Evolutionary conservation across 2,888 invertebrate genomes (phyloP), one percentile per base, ranked within the genome.

Genomic region (Andrena trimmerana): DNA sequence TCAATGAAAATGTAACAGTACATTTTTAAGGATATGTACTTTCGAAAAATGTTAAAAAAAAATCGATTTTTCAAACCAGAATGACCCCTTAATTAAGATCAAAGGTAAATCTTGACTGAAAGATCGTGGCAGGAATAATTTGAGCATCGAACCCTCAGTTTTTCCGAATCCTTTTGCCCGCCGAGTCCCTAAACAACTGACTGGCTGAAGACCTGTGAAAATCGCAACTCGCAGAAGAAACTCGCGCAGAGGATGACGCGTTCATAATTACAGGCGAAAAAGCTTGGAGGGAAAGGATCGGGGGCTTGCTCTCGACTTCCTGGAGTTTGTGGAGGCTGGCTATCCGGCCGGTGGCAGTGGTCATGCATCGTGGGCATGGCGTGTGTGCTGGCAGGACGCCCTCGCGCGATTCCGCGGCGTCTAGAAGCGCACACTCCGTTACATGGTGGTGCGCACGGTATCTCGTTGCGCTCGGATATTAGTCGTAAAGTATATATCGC

Each of bases 351-450:
- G 85, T 84, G 90, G 84, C 89, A 84, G 83, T 86, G 86, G 89
- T 89, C 88, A 90, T 86, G 88, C 88, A 81, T 85, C 78, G 81
- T 76, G 82, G 78, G 76, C 85, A 88, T 89, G 78, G 86, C 88
- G 87, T 86, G 75, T 62, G 63, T 80, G 36, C n/a, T 80, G 79
- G 81, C 69, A n/a, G 57, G 75, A 70, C 29, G 59, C 50, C 10
- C 57, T 48, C 48, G 72, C 48, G 50, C 62, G 75, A 52, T 69
- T 36, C 78, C 62, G 29, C 57, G 57, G 65, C 57, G 84, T 83
- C 73, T 74, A 83, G 57, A 73, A 87, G 84, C 85, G 84, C 85
- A 85, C 82, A 57, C 85, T 84, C 77, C 86, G 79, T 57, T 82
- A 50, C 33, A 42, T 57, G 36, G 16, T 60, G 59, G 42, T 48